Evolutionary conservation across 2,113 vertebrate genomes (phyloP).

Genomic region (Hippocampus guttulatus): DNA sequence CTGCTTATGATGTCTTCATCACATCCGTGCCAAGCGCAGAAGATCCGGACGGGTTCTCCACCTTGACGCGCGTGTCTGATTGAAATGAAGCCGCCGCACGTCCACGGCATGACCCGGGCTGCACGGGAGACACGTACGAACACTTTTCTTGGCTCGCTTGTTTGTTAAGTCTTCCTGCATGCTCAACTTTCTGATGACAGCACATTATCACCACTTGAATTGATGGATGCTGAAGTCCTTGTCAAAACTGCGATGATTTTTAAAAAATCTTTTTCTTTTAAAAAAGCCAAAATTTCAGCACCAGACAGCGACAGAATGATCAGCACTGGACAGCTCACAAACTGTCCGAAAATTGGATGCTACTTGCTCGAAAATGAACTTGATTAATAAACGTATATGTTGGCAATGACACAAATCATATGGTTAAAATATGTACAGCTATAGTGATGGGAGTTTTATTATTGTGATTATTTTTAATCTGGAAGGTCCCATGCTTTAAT

Average conservation of each 20-base stretch:
- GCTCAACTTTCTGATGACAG: not conserved
- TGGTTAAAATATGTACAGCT: no score
- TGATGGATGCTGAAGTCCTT: not conserved
- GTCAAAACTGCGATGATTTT: not conserved
- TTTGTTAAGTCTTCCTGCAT: not conserved
- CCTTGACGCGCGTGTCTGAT: constrained; percentile 33
- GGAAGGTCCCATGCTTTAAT: not conserved
- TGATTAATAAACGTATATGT: not conserved
- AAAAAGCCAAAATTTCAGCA: constrained; percentile 48
- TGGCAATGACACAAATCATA: no score
- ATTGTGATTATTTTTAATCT: not conserved
- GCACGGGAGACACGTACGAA: constrained; percentile 38
- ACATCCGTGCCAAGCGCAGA: constrained; percentile 16
- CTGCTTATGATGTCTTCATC: constrained; percentile 45
- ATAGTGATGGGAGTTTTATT: not conserved
- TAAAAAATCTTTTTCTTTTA: not conserved
- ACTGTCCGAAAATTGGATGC: not conserved
- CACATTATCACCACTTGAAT: not conserved
- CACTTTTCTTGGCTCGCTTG: not conserved
- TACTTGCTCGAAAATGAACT: not conserved
- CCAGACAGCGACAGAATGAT: constrained; percentile 51
- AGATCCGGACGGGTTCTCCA: constrained; percentile 25
- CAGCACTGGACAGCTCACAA: constrained; percentile 78
- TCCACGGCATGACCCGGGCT: constrained; percentile 16
- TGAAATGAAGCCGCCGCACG: constrained; percentile 28